Percentiles rank a stretch among this genome's conserved stretches.
Conservation (phyloP, 2,797 vertebrate genomes). For the Heteromormyrus szaboi region DNA sequence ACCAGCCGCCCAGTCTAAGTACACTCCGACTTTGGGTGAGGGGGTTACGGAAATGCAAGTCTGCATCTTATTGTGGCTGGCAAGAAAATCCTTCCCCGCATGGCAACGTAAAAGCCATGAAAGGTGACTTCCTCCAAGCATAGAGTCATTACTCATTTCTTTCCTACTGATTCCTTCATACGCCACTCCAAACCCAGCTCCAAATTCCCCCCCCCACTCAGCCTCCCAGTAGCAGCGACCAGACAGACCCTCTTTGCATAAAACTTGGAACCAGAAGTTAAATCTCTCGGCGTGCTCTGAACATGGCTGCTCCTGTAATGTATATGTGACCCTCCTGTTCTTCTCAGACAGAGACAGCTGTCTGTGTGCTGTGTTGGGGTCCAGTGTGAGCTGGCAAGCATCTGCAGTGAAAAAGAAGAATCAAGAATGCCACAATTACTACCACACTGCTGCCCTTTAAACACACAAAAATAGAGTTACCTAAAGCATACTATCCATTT, state of each 20-base stretch:
- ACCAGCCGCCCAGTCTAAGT: too few relatives aligned
- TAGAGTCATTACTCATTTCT: background rate
- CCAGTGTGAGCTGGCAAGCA: background rate
- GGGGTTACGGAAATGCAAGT: background rate
- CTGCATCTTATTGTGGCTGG: background rate
- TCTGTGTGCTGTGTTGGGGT: background rate
- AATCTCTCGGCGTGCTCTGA: background rate
- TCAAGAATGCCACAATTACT: background rate
- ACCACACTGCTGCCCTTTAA: background rate
- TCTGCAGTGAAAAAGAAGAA: background rate
- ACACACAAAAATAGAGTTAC: background rate
- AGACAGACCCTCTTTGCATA: background rate
- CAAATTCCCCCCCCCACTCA: background rate
- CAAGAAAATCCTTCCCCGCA: background rate
- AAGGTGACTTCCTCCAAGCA: background rate
- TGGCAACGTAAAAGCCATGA: background rate
- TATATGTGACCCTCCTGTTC: background rate
- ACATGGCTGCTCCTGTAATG: background rate
- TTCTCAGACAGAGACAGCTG: background rate
- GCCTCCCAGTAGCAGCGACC: background rate
- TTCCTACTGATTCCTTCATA: background rate
- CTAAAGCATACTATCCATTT: background rate
- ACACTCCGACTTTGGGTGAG: background rate
- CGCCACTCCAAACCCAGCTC: background rate
- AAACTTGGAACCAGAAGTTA: background rate